Percentiles rank a stretch among this genome's conserved stretches.
phyloP scores from a whole-genome alignment of 2,888 invertebrate species.

The Acholoe squamosa region DNA sequence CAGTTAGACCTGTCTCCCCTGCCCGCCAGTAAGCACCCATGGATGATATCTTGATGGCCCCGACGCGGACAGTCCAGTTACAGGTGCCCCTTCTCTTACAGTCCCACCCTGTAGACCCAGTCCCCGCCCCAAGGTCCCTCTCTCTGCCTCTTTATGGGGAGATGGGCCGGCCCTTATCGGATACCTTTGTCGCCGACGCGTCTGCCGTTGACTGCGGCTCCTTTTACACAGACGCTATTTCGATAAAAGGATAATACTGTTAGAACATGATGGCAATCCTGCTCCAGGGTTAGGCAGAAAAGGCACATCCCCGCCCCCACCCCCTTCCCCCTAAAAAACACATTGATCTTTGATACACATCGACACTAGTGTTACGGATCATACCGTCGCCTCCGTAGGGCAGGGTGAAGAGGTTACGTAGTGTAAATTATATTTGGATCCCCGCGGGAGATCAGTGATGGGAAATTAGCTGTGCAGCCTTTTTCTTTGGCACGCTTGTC shows the following conservation, averaged over 20 bases:
- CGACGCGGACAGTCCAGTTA: not conserved
- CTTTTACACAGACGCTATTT: not conserved
- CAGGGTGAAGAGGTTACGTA: not conserved
- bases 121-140: not conserved
- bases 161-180: not conserved
- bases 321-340: not conserved
- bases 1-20: not conserved
- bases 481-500: no score
- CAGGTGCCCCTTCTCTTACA: not conserved
- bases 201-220: not conserved
- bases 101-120: not conserved
- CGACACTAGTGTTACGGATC: not conserved
- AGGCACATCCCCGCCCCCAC: not conserved
- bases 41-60: slow-evolving; percentile 21
- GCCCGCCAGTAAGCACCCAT: not conserved
- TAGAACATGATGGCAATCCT: not conserved
- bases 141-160: not conserved
- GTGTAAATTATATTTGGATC: not conserved
- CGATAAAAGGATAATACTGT: not conserved
- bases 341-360: not conserved
- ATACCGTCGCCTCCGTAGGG: not conserved
- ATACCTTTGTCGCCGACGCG: not conserved
- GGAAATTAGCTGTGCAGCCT: not conserved
- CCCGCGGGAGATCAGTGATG: not conserved
- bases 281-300: not conserved